These are phyloP conservation scores for Monopterus albus DNA, from an alignment of 2,113 vertebrate species.

Conservation along the genomic window DNA sequence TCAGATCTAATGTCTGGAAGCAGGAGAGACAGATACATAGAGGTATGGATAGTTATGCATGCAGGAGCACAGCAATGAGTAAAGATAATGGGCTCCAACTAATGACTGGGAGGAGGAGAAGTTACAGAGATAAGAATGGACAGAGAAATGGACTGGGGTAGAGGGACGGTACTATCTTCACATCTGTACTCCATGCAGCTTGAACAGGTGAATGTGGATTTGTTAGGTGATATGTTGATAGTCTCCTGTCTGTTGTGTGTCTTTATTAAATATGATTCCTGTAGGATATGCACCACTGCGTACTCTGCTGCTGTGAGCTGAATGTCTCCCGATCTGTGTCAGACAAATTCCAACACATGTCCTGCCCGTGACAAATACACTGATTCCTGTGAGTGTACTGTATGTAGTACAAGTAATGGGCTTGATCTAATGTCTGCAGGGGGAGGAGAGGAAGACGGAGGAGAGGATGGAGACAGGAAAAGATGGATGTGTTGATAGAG, in stretches of 20 bases:
- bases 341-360: conserved; percentile 44
- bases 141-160: conserved; percentile 31
- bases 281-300: not conserved
- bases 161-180: not conserved
- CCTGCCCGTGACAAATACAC: conserved; percentile 50
- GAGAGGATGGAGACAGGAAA: conserved; percentile 37
- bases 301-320: not conserved
- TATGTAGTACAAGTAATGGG: conserved; percentile 52
- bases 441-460: conserved; percentile 22
- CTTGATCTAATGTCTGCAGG: conserved; percentile 57
- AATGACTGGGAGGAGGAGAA: conserved; percentile 52
- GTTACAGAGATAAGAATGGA: conserved; percentile 51
- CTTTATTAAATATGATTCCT: conserved; percentile 8
- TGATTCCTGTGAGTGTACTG: conserved; percentile 49
- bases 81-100: conserved; percentile 61
- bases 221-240: conserved; percentile 13
- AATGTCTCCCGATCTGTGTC: conserved; percentile 41
- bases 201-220: conserved; percentile 11
- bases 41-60: conserved; percentile 30
- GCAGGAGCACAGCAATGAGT: conserved; percentile 41
- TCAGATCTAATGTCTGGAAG: conserved; percentile 51
- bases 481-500: conserved; percentile 66
- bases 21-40: conserved; percentile 27
- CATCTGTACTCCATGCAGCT: conserved; percentile 18
- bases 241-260: not conserved